These are phyloP conservation scores for Phataginus tetradactyla DNA, from an alignment of 2,797 vertebrate genomes.

Conservation along the genomic window DNA sequence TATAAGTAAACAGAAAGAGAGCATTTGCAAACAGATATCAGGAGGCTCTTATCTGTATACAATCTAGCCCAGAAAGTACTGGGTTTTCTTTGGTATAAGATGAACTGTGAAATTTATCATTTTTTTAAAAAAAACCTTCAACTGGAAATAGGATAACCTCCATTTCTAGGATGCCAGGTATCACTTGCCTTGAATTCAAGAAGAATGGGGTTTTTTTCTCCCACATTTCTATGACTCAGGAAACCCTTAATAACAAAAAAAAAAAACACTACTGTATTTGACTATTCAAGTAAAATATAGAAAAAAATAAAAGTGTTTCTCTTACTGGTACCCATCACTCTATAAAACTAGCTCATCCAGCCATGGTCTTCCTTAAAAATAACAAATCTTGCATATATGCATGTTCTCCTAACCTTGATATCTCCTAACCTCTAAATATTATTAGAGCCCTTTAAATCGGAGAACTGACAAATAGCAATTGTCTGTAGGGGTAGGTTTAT, in stretches of 20 bases:
- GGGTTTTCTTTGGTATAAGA: neutral
- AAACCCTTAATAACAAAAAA: neutral
- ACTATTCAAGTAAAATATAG: neutral
- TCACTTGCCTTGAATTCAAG: neutral
- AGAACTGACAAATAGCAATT: neutral
- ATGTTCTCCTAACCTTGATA: neutral
- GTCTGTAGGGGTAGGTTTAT: neutral
- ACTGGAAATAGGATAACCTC: neutral
- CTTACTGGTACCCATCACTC: neutral
- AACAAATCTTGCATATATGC: neutral
- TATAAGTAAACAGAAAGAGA: constrained; percentile 39
- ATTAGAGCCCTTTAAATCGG: neutral
- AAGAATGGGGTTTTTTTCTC: neutral
- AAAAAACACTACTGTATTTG: neutral
- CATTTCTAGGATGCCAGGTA: neutral
- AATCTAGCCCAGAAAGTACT: neutral
- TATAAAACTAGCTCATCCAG: neutral
- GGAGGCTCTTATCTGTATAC: neutral
- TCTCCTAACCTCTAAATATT: neutral
- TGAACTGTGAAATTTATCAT: neutral
- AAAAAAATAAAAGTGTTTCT: neutral
- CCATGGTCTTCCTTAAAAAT: neutral
- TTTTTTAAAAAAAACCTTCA: neutral
- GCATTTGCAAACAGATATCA: neutral
- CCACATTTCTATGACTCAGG: neutral